Evolutionary conservation across 2,797 vertebrate species (phyloP).

Genomic region (Molothrus ater): DNA sequence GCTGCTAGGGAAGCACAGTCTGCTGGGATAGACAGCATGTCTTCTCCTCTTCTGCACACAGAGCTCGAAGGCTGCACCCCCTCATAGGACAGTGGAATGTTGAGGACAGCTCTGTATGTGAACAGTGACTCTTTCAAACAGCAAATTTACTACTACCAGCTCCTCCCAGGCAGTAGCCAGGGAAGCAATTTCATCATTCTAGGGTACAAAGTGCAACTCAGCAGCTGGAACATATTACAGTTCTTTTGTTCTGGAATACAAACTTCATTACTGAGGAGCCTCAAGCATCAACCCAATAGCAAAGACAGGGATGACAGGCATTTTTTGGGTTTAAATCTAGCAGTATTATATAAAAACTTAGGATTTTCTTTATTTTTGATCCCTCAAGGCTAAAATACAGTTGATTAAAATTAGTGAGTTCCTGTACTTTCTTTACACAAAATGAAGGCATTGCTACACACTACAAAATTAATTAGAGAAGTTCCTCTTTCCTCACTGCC

Average conservation of each 20-base stretch:
- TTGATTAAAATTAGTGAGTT: neutral
- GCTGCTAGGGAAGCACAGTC: neutral
- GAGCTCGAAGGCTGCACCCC: neutral
- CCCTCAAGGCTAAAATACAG: neutral
- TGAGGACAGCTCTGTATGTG: neutral
- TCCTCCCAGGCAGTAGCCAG: neutral
- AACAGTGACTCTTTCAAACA: neutral
- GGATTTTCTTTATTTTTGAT: neutral
- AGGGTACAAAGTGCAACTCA: neutral
- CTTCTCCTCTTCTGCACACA: neutral
- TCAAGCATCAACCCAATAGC: neutral
- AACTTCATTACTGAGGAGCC: neutral
- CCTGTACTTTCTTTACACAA: neutral
- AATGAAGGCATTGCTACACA: neutral
- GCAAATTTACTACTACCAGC: neutral
- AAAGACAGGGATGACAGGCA: neutral
- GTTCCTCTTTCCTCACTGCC: neutral
- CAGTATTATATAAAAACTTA: neutral
- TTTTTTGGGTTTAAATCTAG: neutral
- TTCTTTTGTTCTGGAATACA: neutral
- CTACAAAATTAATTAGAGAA: neutral
- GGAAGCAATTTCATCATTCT: neutral
- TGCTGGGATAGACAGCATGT: neutral
- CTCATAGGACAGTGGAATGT: accelerated
- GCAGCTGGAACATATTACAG: neutral